Conservation (phyloP, 2,888 invertebrate species). For the Neoaliturus tenellus region DNA sequence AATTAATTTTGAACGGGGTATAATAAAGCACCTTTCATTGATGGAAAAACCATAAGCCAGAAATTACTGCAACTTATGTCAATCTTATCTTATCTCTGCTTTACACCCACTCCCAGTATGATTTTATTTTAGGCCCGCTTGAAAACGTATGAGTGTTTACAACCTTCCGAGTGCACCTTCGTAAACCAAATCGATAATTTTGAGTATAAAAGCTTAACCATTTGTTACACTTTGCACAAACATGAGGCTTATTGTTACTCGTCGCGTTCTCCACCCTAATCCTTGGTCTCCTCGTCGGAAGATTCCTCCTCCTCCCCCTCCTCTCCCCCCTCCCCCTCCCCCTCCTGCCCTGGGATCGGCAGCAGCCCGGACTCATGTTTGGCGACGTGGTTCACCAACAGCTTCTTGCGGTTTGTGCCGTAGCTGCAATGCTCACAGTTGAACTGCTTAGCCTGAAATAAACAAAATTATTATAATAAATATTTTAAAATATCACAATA, state of each 20-base stretch:
- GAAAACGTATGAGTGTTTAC: too few relatives aligned
- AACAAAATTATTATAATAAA: neutral
- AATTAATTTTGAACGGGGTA: too few relatives aligned
- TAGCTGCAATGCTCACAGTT: slow-evolving; percentile 45
- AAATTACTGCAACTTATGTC: too few relatives aligned
- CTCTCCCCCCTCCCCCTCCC: neutral
- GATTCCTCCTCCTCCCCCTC: neutral
- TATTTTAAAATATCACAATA: neutral
- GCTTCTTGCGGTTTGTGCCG: slow-evolving; percentile 50
- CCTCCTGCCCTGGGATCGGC: neutral
- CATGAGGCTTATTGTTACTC: neutral
- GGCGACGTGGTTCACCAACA: slow-evolving; percentile 31
- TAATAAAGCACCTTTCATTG: too few relatives aligned
- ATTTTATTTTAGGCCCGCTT: too few relatives aligned
- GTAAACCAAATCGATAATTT: too few relatives aligned
- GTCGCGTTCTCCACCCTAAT: neutral
- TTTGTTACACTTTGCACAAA: neutral
- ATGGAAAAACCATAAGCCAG: too few relatives aligned
- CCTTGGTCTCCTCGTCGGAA: neutral
- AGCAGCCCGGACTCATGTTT: slow-evolving; percentile 21
- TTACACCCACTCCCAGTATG: too few relatives aligned
- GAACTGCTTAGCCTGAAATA: slow-evolving; percentile 11
- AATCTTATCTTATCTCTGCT: too few relatives aligned
- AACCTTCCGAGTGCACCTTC: neutral
- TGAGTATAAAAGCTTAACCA: too few relatives aligned